These are phyloP conservation scores for Stegana nigrithorax DNA, from an alignment of 2,888 invertebrate genomes.

Conservation along the genomic window DNA sequence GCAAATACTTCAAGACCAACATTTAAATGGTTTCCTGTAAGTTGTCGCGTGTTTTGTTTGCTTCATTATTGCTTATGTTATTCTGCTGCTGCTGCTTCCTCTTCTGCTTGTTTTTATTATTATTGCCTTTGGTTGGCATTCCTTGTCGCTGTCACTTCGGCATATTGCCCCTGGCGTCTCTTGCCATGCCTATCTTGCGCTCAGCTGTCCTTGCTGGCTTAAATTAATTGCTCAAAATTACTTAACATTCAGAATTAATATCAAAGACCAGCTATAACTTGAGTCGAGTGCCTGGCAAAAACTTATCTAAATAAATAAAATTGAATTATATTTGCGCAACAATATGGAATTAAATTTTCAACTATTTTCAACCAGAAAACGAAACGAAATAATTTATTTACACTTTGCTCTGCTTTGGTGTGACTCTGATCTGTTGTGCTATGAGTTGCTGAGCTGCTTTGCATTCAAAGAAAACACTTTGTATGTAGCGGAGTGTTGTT, in stretches of 20 bases:
- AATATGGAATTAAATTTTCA: neutral
- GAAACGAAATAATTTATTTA: neutral
- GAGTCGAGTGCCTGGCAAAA: no score
- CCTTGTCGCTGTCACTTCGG: neutral
- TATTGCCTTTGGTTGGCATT: neutral
- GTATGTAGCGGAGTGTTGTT: no score
- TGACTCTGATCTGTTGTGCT: no score
- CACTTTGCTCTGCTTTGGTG: neutral
- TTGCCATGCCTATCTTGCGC: no score
- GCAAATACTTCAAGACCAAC: no score
- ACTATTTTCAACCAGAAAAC: neutral
- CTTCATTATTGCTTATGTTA: conserved; percentile 1
- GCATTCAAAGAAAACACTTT: no score
- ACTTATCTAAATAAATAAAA: conserved; percentile 39
- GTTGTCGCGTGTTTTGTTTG: conserved; percentile 29
- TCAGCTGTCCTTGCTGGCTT: no score
- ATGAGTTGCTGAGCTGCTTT: no score
- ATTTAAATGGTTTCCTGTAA: conserved; percentile 28
- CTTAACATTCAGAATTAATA: conserved; percentile 34
- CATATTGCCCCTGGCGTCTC: no score
- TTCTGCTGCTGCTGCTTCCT: neutral
- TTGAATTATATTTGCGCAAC: conserved; percentile 41
- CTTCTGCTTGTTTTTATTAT: conserved; percentile 9
- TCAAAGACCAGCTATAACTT: conserved; percentile 38
- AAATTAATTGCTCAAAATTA: conserved; percentile 45